Conservation (phyloP, 2,113 vertebrate species). For the Campylomormyrus numenius region DNA sequence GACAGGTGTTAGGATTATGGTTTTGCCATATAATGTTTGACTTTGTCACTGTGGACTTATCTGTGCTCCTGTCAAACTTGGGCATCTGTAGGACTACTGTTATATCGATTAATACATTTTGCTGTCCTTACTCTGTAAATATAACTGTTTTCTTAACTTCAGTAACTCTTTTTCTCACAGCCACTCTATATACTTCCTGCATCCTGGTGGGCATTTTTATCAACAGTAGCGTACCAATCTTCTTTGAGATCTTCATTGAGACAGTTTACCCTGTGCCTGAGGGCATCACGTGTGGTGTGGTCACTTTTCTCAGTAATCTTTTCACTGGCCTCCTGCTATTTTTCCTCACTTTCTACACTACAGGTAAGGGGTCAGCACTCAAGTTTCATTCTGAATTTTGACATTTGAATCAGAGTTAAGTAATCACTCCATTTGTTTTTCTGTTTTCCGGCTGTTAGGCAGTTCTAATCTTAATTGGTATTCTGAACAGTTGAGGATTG, state of each 20-base stretch:
- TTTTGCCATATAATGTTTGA: not conserved
- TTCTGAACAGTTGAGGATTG: not conserved
- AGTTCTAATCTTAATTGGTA: not conserved
- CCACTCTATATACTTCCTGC: conserved; percentile 88
- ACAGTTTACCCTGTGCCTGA: conserved; percentile 96
- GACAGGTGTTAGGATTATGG: not conserved
- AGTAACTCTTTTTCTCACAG: conserved; percentile 48
- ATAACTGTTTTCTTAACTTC: not conserved
- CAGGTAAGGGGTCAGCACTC: conserved; percentile 67
- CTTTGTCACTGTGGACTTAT: not conserved
- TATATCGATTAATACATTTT: not conserved
- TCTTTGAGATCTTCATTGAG: conserved; percentile 95
- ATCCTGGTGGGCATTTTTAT: conserved; percentile 92
- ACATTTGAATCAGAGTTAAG: not conserved
- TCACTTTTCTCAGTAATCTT: conserved; percentile 90
- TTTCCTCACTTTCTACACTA: conserved; percentile 89
- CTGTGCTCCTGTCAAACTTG: not conserved
- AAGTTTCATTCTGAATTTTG: not conserved
- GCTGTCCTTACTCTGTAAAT: not conserved
- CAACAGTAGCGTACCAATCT: conserved; percentile 91
- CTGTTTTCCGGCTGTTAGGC: not conserved
- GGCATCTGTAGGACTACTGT: not conserved
- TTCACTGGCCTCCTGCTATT: conserved; percentile 86
- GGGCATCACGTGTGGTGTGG: conserved; percentile 94
- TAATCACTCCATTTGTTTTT: not conserved